Conservation (phyloP, 2,888 invertebrate species). For the Gastrophysa polygoni region DNA sequence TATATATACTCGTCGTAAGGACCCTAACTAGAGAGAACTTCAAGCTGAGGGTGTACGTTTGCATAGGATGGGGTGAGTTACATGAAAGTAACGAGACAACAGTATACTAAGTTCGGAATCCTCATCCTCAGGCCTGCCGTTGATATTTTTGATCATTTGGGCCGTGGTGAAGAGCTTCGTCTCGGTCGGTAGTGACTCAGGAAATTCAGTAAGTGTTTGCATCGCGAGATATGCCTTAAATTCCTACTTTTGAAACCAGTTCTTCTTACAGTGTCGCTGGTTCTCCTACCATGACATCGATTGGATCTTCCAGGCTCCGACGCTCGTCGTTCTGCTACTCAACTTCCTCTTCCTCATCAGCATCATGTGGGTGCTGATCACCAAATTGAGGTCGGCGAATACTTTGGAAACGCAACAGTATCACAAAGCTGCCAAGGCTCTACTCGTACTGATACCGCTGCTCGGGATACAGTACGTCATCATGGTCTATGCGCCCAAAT, state of each 20-base stretch:
- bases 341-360: constrained; percentile 82
- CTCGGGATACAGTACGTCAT: constrained; percentile 90
- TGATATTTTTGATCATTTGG: constrained; percentile 64
- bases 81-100: background rate
- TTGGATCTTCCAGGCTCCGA: constrained; percentile 88
- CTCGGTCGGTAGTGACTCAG: constrained; percentile 27
- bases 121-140: constrained; percentile 60
- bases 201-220: constrained; percentile 9
- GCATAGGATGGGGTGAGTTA: constrained; percentile 88
- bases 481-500: constrained; percentile 83
- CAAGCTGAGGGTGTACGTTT: constrained; percentile 78
- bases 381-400: constrained; percentile 89
- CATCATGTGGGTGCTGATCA: constrained; percentile 94
- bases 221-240: background rate
- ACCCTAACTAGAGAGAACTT: constrained; percentile 87
- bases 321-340: constrained; percentile 78
- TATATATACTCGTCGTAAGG: constrained; percentile 86
- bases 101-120: background rate
- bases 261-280: constrained; percentile 66
- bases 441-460: constrained; percentile 88
- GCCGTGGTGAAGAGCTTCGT: constrained; percentile 60
- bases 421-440: constrained; percentile 88
- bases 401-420: constrained; percentile 87
- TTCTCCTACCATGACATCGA: constrained; percentile 80
- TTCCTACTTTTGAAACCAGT: background rate